A percentile compares a stretch with the other conserved stretches of the same genome.
Evolutionary conservation across 2,113 vertebrate genomes (phyloP).

Genomic region (Synodontis membranacea): DNA sequence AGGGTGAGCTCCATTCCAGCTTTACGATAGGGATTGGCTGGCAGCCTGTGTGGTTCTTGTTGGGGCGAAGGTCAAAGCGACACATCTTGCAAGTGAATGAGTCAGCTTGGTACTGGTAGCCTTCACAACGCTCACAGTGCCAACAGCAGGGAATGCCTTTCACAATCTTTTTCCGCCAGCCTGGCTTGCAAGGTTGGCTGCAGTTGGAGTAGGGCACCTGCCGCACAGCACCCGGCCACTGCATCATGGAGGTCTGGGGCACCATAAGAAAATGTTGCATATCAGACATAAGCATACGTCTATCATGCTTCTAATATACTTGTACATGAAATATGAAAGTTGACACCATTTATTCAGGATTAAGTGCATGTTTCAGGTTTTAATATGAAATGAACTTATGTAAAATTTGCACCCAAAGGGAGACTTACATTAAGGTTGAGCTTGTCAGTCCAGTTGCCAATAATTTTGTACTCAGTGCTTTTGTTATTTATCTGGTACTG

Average conservation of each 20-base stretch:
- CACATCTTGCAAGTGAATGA: conserved; percentile 77
- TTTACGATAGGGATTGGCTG: conserved; percentile 73
- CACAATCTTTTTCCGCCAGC: conserved; percentile 76
- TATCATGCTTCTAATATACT: background rate
- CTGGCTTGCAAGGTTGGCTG: conserved; percentile 70
- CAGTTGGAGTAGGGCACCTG: conserved; percentile 74
- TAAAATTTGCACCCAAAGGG: background rate
- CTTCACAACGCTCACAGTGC: conserved; percentile 77
- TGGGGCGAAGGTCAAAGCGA: conserved; percentile 72
- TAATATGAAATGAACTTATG: background rate
- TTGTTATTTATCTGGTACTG: conserved; percentile 92
- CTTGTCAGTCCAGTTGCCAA: conserved; percentile 92
- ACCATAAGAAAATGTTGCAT: background rate
- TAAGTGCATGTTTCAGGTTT: conserved; percentile 2
- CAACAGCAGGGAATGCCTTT: conserved; percentile 78
- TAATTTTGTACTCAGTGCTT: conserved; percentile 89
- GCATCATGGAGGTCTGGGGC: conserved; percentile 70
- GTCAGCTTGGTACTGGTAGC: conserved; percentile 77
- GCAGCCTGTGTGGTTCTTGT: conserved; percentile 74
- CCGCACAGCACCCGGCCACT: conserved; percentile 70
- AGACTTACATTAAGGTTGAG: conserved; percentile 86
- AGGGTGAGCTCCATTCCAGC: conserved; percentile 77
- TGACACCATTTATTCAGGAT: background rate
- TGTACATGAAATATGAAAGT: background rate
- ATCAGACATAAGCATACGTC: background rate